These are phyloP conservation scores for Caradrina clavipalpis DNA, from an alignment of 2,888 invertebrate genomes.

Conservation along the genomic window DNA sequence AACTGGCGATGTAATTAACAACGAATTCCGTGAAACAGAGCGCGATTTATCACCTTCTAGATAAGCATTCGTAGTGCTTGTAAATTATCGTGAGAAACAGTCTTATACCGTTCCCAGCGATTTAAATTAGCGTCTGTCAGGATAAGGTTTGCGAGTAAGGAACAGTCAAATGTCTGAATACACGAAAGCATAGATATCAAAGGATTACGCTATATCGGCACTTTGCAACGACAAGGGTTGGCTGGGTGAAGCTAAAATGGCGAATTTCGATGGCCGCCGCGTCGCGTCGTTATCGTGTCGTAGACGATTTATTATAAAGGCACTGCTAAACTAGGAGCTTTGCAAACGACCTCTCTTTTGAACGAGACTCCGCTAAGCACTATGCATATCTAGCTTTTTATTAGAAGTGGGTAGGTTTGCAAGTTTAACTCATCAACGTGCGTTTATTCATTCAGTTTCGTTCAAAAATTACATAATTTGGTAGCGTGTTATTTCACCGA, in stretches of 20 bases:
- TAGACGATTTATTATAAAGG: slow-evolving; percentile 58
- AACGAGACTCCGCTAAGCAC: not conserved
- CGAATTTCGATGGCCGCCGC: slow-evolving; percentile 32
- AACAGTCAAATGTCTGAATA: slow-evolving; percentile 42
- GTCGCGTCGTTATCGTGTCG: slow-evolving; percentile 49
- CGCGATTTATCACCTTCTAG: slow-evolving; percentile 66
- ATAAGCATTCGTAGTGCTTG: slow-evolving; percentile 57
- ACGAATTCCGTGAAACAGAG: slow-evolving; percentile 70
- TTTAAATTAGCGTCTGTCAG: slow-evolving; percentile 49
- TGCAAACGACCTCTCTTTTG: slow-evolving; percentile 7
- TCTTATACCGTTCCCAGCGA: slow-evolving; percentile 40
- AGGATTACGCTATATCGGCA: slow-evolving; percentile 62
- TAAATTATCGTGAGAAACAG: slow-evolving; percentile 49
- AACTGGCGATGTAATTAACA: slow-evolving; percentile 77
- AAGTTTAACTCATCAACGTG: not conserved
- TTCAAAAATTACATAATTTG: not conserved
- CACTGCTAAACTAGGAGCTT: slow-evolving; percentile 43
- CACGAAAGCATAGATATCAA: slow-evolving; percentile 53
- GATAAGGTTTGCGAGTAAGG: slow-evolving; percentile 43
- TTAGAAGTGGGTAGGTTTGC: not conserved
- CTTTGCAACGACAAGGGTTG: slow-evolving; percentile 41
- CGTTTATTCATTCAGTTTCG: not conserved
- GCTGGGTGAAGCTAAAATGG: slow-evolving; percentile 46
- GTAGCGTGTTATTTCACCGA: not conserved
- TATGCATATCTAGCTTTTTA: not conserved